Conservation (phyloP, 2,797 vertebrate species). For the Cyclura pinguis region DNA sequence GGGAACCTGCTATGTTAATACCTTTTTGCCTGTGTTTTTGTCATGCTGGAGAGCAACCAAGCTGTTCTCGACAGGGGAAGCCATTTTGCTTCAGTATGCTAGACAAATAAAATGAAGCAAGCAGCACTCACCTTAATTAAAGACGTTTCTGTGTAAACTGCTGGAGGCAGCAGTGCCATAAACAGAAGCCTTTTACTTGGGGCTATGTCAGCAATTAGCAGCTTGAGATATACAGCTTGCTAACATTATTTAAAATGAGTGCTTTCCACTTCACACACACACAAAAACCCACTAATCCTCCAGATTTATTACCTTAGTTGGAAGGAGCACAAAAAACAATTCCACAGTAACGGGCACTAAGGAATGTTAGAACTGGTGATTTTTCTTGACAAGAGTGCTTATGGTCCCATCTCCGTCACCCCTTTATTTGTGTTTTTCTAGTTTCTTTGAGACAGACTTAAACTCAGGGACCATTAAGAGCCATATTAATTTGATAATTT, state of each 20-base stretch:
- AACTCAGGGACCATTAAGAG: not conserved
- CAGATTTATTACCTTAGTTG: conserved; percentile 40
- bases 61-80: not conserved
- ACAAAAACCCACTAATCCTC: conserved; percentile 23
- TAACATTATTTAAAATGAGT: conserved; percentile 51
- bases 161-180: not conserved
- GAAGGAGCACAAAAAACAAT: conserved; percentile 43
- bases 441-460: not conserved
- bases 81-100: conserved; percentile 12
- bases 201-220: conserved; percentile 23
- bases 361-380: not conserved
- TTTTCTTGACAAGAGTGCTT: not conserved
- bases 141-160: conserved; percentile 42
- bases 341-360: not conserved
- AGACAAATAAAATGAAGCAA: conserved; percentile 41
- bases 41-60: not conserved
- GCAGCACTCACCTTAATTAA: conserved; percentile 46
- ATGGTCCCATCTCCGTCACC: not conserved
- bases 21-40: not conserved
- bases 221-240: not conserved
- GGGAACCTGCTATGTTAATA: not conserved
- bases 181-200: not conserved
- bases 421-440: conserved; percentile 4
- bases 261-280: conserved; percentile 10
- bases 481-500: not conserved